phyloP scores from a whole-genome alignment of 2,113 vertebrate species.

The Psilopsiagon aurifrons region DNA sequence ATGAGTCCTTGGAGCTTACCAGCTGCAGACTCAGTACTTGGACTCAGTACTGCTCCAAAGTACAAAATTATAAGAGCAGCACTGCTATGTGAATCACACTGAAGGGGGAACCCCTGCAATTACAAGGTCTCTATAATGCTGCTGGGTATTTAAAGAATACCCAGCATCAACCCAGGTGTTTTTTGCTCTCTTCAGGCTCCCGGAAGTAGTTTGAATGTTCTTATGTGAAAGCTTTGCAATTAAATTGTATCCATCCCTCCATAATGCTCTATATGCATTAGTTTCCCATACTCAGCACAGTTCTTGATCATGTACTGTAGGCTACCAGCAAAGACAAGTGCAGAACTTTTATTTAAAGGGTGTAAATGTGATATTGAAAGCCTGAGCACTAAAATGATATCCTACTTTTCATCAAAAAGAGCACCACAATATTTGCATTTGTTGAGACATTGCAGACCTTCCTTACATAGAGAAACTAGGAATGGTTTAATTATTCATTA shows the following conservation, averaged over 20 bases:
- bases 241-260: background rate
- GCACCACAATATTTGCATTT: background rate
- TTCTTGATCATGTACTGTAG: background rate
- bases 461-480: background rate
- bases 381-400: background rate
- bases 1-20: background rate
- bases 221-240: background rate
- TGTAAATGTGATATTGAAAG: background rate
- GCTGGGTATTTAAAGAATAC: background rate
- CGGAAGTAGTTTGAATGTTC: background rate
- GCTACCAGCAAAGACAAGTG: background rate
- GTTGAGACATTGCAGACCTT: background rate
- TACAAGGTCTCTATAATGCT: background rate
- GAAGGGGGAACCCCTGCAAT: background rate
- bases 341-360: background rate
- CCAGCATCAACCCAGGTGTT: background rate
- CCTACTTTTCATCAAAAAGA: background rate
- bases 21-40: background rate
- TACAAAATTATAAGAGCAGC: background rate
- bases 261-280: background rate
- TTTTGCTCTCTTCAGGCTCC: background rate
- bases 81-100: background rate
- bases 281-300: background rate
- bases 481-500: background rate
- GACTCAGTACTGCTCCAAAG: background rate